Base-by-base conservation (phyloP, 2,888 invertebrate genomes). In the Caenorhabditis wallacei region DNA sequence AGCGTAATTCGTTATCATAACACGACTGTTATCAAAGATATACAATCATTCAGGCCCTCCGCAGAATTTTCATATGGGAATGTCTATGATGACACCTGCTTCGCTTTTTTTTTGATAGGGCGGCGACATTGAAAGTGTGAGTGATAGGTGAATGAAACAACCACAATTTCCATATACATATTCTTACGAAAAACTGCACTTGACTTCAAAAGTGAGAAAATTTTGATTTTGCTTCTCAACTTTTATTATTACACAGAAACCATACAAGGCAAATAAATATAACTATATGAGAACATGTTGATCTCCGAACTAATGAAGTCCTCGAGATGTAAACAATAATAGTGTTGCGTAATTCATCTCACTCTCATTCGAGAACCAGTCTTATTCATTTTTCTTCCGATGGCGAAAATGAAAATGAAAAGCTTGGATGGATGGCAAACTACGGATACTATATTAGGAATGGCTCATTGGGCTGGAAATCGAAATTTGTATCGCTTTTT, bases 1-100 rank as follows among this genome's bases (percentile, higher is more conserved):
- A 72, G 59, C 72, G 63, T 79, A 59, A 66, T 71, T 40, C 24
- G 80, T 66, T 80, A 80, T 80, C 71, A 80, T 72, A 80, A 80
- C 72, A 72, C 72, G 68, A 70, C 61, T 66, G 51, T 43, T 59
- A 68, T 68, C 61, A 61, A 54, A 61, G 51, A 59, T 71, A 59
- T 51, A 59, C 51, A 59, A 59, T 48, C 51, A 35, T 22, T 57
- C 35, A 40, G 51, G 43, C 71, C 20, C 22, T 40, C n/a, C 54
- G 66, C 43, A 48, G 64, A 48, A 59, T 59, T 71, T 59, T 13
- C 16, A 7, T 35, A 57, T 48, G 46, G 43, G 64, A 75, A 66
- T 57, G 57, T 37, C 24, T 57, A n/a, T 64, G 48, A 66, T 75
- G 75, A 75, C 66, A 48, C 63, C 46, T 46, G 40, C 20, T n/a